These are phyloP conservation scores for Anthopleura sola DNA, from an alignment of 64 coral and sea anemone species.

Conservation along the genomic window DNA sequence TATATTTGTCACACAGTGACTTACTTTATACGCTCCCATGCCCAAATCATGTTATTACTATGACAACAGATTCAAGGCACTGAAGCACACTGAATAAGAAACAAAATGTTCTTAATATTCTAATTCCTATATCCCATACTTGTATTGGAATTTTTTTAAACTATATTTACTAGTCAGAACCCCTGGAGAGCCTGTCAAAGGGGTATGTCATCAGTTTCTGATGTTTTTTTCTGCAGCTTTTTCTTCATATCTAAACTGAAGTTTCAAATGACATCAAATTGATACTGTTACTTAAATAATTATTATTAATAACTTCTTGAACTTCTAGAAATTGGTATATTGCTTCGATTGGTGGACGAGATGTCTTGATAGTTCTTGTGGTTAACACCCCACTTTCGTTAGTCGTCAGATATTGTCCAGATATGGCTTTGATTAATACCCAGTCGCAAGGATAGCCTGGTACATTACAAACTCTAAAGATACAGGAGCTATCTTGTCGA, in stretches of 20 bases:
- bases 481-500: not conserved
- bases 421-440: not conserved
- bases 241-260: not conserved
- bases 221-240: too few relatives aligned
- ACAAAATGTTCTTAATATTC: not conserved
- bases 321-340: not conserved
- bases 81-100: not conserved
- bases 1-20: conserved; percentile 12
- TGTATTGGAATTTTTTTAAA: too few relatives aligned
- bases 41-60: not conserved
- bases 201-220: too few relatives aligned
- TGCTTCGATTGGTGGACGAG: not conserved
- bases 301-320: not conserved
- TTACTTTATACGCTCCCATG: not conserved
- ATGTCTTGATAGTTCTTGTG: not conserved
- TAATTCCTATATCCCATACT: not conserved
- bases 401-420: not conserved
- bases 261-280: not conserved
- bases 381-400: not conserved
- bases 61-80: conserved; percentile 8
- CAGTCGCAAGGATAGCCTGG: not conserved
- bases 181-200: too few relatives aligned
- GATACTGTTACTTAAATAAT: not conserved
- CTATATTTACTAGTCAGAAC: too few relatives aligned
- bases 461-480: not conserved